Evolutionary conservation across 2,113 vertebrate genomes (phyloP).

Genomic region (Smithornis capensis): DNA sequence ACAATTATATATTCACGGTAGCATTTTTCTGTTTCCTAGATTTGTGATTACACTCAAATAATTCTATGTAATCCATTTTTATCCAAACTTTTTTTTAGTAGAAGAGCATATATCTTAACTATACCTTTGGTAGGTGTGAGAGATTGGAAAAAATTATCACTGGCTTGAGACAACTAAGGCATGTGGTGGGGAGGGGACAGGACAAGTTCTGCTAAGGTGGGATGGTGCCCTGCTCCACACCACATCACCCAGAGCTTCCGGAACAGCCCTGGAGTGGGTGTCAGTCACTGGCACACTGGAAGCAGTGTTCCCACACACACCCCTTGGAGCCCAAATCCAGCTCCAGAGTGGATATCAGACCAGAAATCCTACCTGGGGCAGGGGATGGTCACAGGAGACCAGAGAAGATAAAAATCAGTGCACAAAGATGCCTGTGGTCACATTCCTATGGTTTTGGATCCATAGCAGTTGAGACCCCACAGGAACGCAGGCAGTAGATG

Average conservation of each 20-base stretch:
- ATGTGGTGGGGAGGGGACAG: background rate
- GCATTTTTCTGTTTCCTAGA: background rate
- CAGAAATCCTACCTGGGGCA: background rate
- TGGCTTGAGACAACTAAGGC: background rate
- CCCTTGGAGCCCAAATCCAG: background rate
- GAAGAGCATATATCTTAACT: background rate
- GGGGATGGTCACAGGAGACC: too few relatives aligned
- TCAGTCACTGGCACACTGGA: background rate
- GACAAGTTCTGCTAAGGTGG: background rate
- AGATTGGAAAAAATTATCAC: background rate
- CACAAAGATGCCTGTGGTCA: background rate
- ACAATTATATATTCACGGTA: background rate
- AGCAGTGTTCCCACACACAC: background rate
- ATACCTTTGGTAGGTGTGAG: background rate
- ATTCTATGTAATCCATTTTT: background rate
- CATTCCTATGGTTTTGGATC: background rate
- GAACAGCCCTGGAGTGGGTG: background rate
- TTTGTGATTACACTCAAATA: background rate
- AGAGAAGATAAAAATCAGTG: background rate
- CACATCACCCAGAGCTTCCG: background rate
- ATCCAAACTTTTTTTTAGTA: background rate
- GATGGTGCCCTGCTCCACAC: background rate
- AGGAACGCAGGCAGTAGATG: background rate
- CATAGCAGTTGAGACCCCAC: background rate
- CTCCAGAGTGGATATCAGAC: background rate